phyloP scores from a whole-genome alignment of 2,888 invertebrate genomes.

The Melanotus villosus region DNA sequence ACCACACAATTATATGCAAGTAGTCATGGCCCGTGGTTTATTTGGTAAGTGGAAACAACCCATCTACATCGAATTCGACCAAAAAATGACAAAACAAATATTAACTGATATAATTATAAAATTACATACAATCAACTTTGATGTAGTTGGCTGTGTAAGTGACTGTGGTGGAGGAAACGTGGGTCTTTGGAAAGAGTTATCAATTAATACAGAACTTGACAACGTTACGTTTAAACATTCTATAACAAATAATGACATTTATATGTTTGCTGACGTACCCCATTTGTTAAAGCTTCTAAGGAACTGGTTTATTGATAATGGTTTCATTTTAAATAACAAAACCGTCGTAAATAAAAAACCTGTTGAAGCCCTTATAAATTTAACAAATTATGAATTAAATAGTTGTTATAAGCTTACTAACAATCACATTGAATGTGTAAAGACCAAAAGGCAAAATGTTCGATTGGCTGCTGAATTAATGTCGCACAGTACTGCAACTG shows the following conservation, averaged over 20 bases:
- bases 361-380: no score
- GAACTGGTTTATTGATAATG: constrained; percentile 52
- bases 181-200: constrained; percentile 46
- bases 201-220: constrained; percentile 22
- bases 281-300: constrained; percentile 49
- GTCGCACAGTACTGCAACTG: no score
- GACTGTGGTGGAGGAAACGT: constrained; percentile 53
- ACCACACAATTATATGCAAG: no score
- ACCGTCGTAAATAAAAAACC: constrained; percentile 7
- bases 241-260: constrained; percentile 35
- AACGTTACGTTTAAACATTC: constrained; percentile 41
- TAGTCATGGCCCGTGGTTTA: no score
- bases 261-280: constrained; percentile 45
- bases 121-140: no score
- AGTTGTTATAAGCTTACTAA: no score
- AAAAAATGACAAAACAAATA: constrained; percentile 15
- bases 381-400: no score
- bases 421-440: no score
- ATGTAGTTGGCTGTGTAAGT: no score
- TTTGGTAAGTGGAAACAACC: no score
- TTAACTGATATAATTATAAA: constrained; percentile 8
- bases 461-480: no score
- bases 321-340: constrained; percentile 45
- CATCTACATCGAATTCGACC: neutral
- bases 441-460: no score